Conservation (phyloP, 2,888 invertebrate species). For the Phrixothrix hirtus region DNA sequence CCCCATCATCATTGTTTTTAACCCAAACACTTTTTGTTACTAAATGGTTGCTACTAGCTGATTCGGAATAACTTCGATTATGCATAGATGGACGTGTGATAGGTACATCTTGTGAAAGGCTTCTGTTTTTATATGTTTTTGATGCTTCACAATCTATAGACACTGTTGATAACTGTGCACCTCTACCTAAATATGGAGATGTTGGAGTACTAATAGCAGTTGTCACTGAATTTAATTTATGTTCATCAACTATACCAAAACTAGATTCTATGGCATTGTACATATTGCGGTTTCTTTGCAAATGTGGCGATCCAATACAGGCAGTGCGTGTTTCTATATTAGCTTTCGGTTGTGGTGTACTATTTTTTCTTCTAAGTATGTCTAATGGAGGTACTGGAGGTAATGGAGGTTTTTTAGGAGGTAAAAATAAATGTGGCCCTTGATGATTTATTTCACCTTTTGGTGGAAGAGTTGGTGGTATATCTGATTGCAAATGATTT, state of each 20-base stretch:
- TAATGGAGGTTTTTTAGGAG: constrained; percentile 73
- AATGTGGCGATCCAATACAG: constrained; percentile 67
- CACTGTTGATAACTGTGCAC: constrained; percentile 39
- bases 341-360: constrained; percentile 48
- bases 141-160: constrained; percentile 37
- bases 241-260: constrained; percentile 36
- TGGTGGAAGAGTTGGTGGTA: constrained; percentile 61
- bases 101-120: constrained; percentile 42
- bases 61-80: constrained; percentile 20
- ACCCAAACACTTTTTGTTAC: constrained; percentile 2
- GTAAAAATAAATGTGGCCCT: constrained; percentile 60
- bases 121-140: constrained; percentile 42
- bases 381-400: constrained; percentile 71
- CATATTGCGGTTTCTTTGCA: constrained; percentile 63
- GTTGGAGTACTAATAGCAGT: constrained; percentile 56
- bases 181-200: constrained; percentile 51
- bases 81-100: constrained; percentile 33
- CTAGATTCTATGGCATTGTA: constrained; percentile 63
- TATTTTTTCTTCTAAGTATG: constrained; percentile 61
- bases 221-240: constrained; percentile 34
- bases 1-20: constrained; percentile 17
- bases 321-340: constrained; percentile 61
- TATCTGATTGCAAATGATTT: constrained; percentile 49
- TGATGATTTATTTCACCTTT: constrained; percentile 56
- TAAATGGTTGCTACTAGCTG: constrained; percentile 11